These are phyloP conservation scores for Synergus umbraculus DNA, from an alignment of 2,888 invertebrate species.

Conservation along the genomic window DNA sequence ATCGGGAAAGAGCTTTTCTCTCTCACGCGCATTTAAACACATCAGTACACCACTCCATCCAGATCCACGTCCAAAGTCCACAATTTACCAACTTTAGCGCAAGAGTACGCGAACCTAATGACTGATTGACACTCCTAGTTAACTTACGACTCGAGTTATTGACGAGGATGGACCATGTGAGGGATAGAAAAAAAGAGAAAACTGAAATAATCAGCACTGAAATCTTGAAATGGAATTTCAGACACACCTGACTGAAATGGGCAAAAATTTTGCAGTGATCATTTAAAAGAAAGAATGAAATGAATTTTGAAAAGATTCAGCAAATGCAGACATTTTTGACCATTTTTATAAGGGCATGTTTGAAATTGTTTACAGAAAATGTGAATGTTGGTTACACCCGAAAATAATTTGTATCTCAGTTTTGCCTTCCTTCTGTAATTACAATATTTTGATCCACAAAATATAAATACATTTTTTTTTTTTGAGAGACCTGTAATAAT, in stretches of 20 bases:
- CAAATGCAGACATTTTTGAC: background rate
- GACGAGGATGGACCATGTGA: slow-evolving; percentile 27
- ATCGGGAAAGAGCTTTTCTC: slow-evolving; percentile 59
- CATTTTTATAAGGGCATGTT: background rate
- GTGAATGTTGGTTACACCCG: background rate
- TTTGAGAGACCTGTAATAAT: background rate
- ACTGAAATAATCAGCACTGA: background rate
- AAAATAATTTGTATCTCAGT: slow-evolving; percentile 3
- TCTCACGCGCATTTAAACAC: slow-evolving; percentile 65
- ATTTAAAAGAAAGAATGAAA: background rate
- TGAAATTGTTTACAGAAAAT: background rate
- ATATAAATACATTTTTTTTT: background rate
- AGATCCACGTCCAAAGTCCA: slow-evolving; percentile 75
- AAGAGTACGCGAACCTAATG: slow-evolving; percentile 26
- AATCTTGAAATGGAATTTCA: background rate
- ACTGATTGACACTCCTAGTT: slow-evolving; percentile 41
- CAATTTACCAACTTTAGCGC: slow-evolving; percentile 62
- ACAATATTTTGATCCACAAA: background rate
- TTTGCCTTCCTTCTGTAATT: slow-evolving; percentile 13
- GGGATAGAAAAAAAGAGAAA: slow-evolving; percentile 40
- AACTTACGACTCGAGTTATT: slow-evolving; percentile 42
- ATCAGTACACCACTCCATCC: slow-evolving; percentile 76
- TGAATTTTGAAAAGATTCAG: background rate
- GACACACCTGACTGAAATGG: background rate
- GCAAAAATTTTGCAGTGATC: background rate